Conservation (phyloP, 2,888 invertebrate species). For the Eudasyphora cyanicolor region DNA sequence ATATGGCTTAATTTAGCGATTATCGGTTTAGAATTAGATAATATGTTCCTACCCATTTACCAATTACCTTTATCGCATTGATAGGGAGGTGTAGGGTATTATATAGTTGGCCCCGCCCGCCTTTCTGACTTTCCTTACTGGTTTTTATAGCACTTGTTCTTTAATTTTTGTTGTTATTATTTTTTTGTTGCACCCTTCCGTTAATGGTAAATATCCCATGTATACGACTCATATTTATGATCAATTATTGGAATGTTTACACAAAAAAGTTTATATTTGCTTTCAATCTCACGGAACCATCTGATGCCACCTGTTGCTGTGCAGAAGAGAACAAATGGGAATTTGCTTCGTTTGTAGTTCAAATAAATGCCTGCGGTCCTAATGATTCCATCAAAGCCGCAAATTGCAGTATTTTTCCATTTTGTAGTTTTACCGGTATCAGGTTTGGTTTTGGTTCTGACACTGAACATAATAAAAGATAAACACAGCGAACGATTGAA, state of each 20-base stretch:
- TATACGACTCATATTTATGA: background rate
- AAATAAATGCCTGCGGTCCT: too few relatives aligned
- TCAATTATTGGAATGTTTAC: slow-evolving; percentile 15
- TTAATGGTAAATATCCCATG: background rate
- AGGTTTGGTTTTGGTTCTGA: background rate
- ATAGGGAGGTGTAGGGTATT: too few relatives aligned
- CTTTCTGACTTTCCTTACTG: background rate
- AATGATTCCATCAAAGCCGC: background rate
- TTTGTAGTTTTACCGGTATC: background rate
- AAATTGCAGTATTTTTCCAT: background rate
- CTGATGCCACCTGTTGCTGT: slow-evolving; percentile 21
- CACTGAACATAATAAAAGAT: too few relatives aligned
- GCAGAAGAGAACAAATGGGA: background rate
- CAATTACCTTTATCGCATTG: too few relatives aligned
- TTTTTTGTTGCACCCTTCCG: background rate
- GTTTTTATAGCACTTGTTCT: background rate
- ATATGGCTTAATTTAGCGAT: too few relatives aligned
- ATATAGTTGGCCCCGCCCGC: background rate
- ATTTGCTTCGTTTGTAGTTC: too few relatives aligned
- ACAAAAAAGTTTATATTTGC: slow-evolving; percentile 6
- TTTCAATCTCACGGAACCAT: background rate
- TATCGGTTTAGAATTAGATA: too few relatives aligned
- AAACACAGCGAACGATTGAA: background rate
- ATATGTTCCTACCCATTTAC: too few relatives aligned
- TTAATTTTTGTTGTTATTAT: background rate